Percentiles rank a stretch among this genome's conserved stretches.
These are phyloP conservation scores for Anagyrus pseudococci DNA, from an alignment of 2,888 invertebrate species.

Conservation along the genomic window DNA sequence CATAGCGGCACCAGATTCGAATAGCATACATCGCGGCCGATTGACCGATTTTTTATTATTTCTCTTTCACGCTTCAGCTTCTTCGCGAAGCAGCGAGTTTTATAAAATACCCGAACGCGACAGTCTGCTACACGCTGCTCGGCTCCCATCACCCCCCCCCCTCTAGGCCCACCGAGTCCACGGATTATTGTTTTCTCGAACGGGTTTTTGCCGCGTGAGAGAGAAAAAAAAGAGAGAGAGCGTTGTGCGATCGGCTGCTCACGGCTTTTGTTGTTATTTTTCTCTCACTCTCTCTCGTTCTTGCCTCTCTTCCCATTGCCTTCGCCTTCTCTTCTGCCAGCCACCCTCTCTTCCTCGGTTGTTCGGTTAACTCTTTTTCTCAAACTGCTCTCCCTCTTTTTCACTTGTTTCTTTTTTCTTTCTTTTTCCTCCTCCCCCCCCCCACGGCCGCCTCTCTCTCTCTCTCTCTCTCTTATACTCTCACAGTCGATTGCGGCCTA, in stretches of 20 bases:
- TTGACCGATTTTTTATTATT: too few relatives aligned
- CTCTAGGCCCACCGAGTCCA: background rate
- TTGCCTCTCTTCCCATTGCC: background rate
- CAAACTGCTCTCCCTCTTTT: too few relatives aligned
- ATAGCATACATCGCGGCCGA: too few relatives aligned
- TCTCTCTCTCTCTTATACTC: background rate
- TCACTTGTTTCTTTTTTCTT: background rate
- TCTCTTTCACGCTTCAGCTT: too few relatives aligned
- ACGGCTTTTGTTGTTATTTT: constrained; percentile 5
- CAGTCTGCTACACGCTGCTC: background rate
- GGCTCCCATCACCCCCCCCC: background rate
- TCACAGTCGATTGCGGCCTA: too few relatives aligned
- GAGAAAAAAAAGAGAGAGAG: background rate
- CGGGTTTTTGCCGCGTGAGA: constrained; percentile 3
- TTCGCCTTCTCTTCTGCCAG: constrained; percentile 1
- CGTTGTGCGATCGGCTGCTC: background rate
- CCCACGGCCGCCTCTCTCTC: background rate
- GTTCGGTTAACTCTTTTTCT: too few relatives aligned
- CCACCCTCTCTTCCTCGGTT: too few relatives aligned
- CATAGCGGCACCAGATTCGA: too few relatives aligned
- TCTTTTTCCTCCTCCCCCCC: background rate
- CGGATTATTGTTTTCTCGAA: constrained; percentile 15
- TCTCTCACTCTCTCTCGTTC: background rate
- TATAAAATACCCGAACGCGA: too few relatives aligned
- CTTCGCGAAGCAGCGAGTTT: too few relatives aligned